Percentiles rank a stretch among this genome's conserved stretches.
Evolutionary conservation across 2,113 vertebrate genomes (phyloP).

Genomic region (Panurus biarmicus): DNA sequence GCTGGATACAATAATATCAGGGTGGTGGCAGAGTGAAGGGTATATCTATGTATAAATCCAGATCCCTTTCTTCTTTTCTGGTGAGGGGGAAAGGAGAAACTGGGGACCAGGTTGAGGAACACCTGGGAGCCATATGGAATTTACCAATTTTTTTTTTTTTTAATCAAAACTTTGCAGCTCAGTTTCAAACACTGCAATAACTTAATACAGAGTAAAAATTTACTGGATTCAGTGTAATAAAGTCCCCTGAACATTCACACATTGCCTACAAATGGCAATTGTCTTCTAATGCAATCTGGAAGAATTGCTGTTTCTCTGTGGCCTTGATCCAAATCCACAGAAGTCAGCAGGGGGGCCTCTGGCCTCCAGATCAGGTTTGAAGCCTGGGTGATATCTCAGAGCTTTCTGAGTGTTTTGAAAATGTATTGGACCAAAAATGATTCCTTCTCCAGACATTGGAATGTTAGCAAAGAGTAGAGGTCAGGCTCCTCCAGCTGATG

Average conservation of each 20-base stretch:
- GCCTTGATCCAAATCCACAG: conserved; percentile 15
- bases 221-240: conserved; percentile 25
- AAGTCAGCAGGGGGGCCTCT: neutral
- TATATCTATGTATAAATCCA: conserved; percentile 20
- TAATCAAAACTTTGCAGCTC: conserved; percentile 54
- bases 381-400: neutral
- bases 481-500: neutral
- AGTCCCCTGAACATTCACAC: conserved; percentile 6
- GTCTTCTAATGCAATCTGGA: neutral
- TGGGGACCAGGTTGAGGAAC: neutral
- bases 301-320: neutral
- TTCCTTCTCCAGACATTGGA: neutral
- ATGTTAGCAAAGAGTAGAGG: neutral
- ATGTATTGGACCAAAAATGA: neutral
- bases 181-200: conserved; percentile 53
- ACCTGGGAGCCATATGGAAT: conserved; percentile 65
- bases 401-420: neutral
- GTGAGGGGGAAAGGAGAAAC: neutral
- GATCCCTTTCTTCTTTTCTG: neutral
- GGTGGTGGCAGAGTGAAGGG: neutral
- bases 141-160: conserved; percentile 8
- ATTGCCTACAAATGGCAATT: conserved; percentile 21
- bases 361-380: conserved; percentile 5
- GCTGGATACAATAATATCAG: neutral
- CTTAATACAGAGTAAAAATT: conserved; percentile 48